Percentiles rank a stretch among this genome's conserved stretches.
These are phyloP conservation scores for Lepus townsendii DNA, from an alignment of 2,797 vertebrate genomes.

Conservation along the genomic window DNA sequence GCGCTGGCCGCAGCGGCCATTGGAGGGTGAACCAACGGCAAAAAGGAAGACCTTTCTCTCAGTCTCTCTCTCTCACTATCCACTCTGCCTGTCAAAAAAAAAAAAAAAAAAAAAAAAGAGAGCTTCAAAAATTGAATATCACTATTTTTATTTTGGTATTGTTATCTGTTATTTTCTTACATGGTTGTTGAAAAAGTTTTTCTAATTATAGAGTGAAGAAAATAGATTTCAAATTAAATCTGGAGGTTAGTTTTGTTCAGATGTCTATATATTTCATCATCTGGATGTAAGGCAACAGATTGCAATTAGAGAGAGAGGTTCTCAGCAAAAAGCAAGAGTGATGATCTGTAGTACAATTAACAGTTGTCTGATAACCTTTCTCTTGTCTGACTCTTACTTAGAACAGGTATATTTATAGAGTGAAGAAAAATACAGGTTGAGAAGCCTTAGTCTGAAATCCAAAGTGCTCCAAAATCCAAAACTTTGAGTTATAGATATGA, in stretches of 20 bases:
- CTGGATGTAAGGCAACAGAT: conserved; percentile 26
- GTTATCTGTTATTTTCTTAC: neutral
- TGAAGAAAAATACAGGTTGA: conserved; percentile 29
- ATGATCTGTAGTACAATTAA: conserved; percentile 44
- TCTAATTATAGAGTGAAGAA: conserved; percentile 49
- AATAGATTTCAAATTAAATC: conserved; percentile 3
- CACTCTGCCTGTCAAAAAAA: no score
- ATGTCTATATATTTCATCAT: conserved; percentile 56
- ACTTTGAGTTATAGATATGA: no score
- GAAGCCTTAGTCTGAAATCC: no score
- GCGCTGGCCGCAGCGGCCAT: no score
- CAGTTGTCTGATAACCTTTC: neutral
- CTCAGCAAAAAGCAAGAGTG: neutral
- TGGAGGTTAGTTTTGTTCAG: conserved; percentile 58
- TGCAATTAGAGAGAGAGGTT: neutral
- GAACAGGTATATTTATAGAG: conserved; percentile 47
- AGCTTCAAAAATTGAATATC: conserved; percentile 1
- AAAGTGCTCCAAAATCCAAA: no score
- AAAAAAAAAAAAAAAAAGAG: neutral
- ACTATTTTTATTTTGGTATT: neutral
- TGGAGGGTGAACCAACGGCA: no score
- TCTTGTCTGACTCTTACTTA: neutral
- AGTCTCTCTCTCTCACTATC: no score
- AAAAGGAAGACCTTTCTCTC: no score
- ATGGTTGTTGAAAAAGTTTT: conserved; percentile 39